Evolutionary conservation across 2,888 invertebrate genomes (phyloP).

Genomic region (Heliconius cydno): DNA sequence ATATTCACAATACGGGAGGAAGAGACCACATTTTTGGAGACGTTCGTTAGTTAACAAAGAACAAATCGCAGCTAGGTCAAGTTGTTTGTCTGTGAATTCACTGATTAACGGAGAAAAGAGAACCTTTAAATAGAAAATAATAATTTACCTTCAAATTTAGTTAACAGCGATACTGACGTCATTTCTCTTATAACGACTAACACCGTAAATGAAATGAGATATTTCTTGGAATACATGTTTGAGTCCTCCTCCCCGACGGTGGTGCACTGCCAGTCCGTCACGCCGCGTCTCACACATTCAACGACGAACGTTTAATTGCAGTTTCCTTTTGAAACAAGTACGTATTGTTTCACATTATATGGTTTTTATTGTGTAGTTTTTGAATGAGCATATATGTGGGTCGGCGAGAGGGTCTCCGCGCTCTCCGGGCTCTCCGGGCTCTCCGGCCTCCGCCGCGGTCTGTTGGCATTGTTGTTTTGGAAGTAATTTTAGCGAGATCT

Average conservation of each 20-base stretch:
- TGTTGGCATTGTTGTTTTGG: constrained; percentile 1
- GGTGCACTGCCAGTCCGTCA: neutral
- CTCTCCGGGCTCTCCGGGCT: neutral
- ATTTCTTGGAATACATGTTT: too few relatives aligned
- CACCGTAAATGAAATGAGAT: neutral
- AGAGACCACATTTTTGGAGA: neutral
- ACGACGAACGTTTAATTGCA: constrained; percentile 23
- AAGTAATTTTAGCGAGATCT: constrained; percentile 37
- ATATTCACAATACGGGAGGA: neutral
- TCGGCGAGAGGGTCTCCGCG: neutral
- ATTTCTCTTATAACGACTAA: neutral
- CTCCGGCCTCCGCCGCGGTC: neutral
- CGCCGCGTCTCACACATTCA: neutral
- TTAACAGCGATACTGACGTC: too few relatives aligned
- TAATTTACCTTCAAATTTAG: too few relatives aligned
- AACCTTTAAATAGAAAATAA: neutral
- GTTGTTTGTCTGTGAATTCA: neutral
- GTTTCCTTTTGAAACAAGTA: constrained; percentile 19
- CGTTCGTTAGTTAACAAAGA: neutral
- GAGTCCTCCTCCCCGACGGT: neutral
- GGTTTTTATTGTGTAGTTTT: constrained; percentile 27
- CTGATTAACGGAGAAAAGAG: neutral
- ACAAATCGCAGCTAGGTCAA: neutral
- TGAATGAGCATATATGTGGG: constrained; percentile 31
- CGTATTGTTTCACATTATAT: constrained; percentile 31